Evolutionary conservation across 2,113 vertebrate genomes (phyloP).

Genomic region (Psittacus erithacus): DNA sequence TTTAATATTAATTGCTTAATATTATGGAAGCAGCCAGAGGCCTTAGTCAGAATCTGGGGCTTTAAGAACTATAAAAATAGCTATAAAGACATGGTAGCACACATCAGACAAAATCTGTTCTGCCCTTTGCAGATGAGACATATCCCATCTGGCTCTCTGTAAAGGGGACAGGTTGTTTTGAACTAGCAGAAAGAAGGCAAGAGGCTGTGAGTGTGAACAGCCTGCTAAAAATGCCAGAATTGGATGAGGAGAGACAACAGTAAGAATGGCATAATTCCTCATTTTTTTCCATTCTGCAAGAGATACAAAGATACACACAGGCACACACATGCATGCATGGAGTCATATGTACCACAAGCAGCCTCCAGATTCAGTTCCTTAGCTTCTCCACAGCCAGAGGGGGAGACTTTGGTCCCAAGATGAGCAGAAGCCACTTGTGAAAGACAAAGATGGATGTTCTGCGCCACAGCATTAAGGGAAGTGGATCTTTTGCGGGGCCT

Average conservation of each 20-base stretch:
- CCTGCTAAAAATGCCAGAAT: slow-evolving; percentile 31
- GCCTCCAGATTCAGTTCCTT: neutral
- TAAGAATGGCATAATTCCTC: neutral
- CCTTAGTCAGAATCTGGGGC: neutral
- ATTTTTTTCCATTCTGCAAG: neutral
- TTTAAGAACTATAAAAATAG: slow-evolving; percentile 35
- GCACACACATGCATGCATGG: fast-evolving
- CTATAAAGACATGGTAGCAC: slow-evolving; percentile 29
- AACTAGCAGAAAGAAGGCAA: slow-evolving; percentile 38
- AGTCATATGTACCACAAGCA: neutral
- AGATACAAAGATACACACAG: neutral
- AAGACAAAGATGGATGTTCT: neutral
- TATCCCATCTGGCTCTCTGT: slow-evolving; percentile 43
- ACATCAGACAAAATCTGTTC: slow-evolving; percentile 59
- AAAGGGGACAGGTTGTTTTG: slow-evolving; percentile 19
- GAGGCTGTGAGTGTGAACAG: slow-evolving; percentile 28
- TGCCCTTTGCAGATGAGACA: slow-evolving; percentile 55
- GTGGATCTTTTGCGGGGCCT: neutral
- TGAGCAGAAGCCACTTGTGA: neutral
- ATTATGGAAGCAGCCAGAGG: slow-evolving; percentile 13
- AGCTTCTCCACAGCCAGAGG: neutral
- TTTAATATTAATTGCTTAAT: slow-evolving; percentile 23
- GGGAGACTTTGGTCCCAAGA: neutral
- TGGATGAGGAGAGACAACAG: neutral
- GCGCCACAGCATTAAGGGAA: neutral